Base-by-base conservation (phyloP, 2,113 vertebrate species). In the pig (Sus scrofa) region DNA sequence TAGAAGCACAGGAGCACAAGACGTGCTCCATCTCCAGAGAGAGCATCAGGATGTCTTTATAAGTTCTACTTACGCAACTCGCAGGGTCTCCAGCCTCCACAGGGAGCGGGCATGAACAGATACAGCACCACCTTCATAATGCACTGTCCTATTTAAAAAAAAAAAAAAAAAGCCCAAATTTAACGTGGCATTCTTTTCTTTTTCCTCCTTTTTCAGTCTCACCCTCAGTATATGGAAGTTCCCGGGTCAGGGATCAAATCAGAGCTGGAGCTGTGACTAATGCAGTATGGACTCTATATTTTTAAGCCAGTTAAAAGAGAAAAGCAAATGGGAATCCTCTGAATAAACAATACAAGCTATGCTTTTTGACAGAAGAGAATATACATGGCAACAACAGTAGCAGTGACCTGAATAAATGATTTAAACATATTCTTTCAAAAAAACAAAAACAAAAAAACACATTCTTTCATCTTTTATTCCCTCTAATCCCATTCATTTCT, bases 91-190 rank as follows among this genome's bases (percentile, higher is more conserved):
- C 30, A 99, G 98, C 94, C 99, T 99, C 99, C 99, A 99, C 78
- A 99, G 99, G 74, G 99, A 99, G 91, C 99, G 99, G 32, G 99
- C 99, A 0, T 99, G 99, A 97, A 99, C 99, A 26, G 99, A 99
- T 78, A 99, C 99, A 5, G 99, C 99, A 71, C 99, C 99, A 0
- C 99, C 99, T 97, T 99, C 99, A 4, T 99, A 99, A 97, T 99
- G 99, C 94, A 99, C 99, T 22, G 99, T 99, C 98, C 99, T 99
- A 98, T 71, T 4, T 91, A 85, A 78, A 52, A 52, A 83, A 65
- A 16, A n/a, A n/a, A n/a, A n/a, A 74, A 62, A 92, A 62, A 63
- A 91, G 15, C 62, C 52, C 88, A 4, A 56, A 24, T 91, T 39
- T 15, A 65, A 39, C 7, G 3, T 62, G 44, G 44, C 44, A 44